Base-by-base conservation (phyloP, 2,113 vertebrate genomes). In the Xerus inauris region DNA sequence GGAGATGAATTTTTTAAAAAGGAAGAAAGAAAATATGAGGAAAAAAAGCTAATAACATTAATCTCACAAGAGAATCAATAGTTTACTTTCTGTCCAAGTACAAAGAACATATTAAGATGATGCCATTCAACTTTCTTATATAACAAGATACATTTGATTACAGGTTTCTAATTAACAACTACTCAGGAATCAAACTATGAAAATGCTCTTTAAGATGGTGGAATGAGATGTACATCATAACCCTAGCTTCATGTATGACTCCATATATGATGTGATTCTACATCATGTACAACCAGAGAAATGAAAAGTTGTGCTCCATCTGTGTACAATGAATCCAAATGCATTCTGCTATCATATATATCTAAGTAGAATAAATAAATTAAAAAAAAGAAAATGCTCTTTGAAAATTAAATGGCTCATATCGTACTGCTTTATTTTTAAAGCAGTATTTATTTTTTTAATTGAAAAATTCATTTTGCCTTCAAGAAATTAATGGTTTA, bases 321-420 rank as follows among this genome's bases (percentile, higher is more conserved):
- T n/a, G n/a, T n/a, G n/a, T n/a, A n/a, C n/a, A n/a, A n/a, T n/a
- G n/a, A n/a, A n/a, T n/a, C n/a, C n/a, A n/a, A n/a, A n/a, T n/a
- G n/a, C n/a, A n/a, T n/a, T n/a, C n/a, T n/a, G n/a, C n/a, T n/a
- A n/a, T n/a, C n/a, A n/a, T n/a, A n/a, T n/a, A n/a, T n/a, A n/a
- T n/a, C n/a, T n/a, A n/a, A n/a, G n/a, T n/a, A n/a, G n/a, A n/a
- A n/a, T n/a, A n/a, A n/a, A n/a, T n/a, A n/a, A n/a, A n/a, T n/a
- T n/a, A n/a, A n/a, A n/a, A n/a, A n/a, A n/a, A n/a, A n/a, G 65
- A 77, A 90, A 93, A 91, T 71, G 42, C 8, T 88, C 49, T 91
- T 75, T 49, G 71, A 93, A 95, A 92, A 84, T 45, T 49, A 88
- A 84, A 65, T n/a, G 81, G 35, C 40, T 87, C 64, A 95, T 57